A percentile compares a stretch with the other conserved stretches of the same genome.
Conservation (phyloP, 2,888 invertebrate species). For the Agrilus cyanescens region DNA sequence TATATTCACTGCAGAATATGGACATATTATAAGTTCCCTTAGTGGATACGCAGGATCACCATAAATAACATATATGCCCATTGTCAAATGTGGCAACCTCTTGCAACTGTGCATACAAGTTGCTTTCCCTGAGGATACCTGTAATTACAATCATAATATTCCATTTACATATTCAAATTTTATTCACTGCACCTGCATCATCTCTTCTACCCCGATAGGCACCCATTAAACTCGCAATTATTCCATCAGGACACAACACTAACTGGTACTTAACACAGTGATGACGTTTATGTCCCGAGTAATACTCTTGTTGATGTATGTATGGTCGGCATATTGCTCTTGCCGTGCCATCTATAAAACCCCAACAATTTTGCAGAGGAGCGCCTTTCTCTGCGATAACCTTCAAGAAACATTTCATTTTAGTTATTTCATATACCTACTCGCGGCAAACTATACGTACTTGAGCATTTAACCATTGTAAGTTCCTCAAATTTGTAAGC, state of each 20-base stretch:
- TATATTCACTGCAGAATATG: constrained; percentile 7
- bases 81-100: constrained; percentile 6
- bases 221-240: constrained; percentile 12
- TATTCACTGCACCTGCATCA: too few species aligned
- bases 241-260: constrained; percentile 15
- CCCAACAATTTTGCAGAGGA: constrained; percentile 13
- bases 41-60: constrained; percentile 16
- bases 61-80: constrained; percentile 12
- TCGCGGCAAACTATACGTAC: not conserved
- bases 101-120: constrained; percentile 12
- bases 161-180: too few species aligned
- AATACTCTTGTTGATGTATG: constrained; percentile 13
- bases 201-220: constrained; percentile 12
- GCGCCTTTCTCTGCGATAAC: constrained; percentile 9
- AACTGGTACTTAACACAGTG: constrained; percentile 16
- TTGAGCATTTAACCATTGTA: constrained; percentile 1
- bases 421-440: too few species aligned
- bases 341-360: constrained; percentile 15
- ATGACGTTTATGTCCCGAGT: constrained; percentile 14
- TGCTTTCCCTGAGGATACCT: constrained; percentile 14
- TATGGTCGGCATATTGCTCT: constrained; percentile 13
- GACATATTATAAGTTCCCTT: constrained; percentile 11
- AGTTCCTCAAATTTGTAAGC: constrained; percentile 1
- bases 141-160: too few species aligned
- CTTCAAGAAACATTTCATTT: too few species aligned